Base-by-base conservation (phyloP, 2,888 invertebrate genomes). In the Blera fallax region DNA sequence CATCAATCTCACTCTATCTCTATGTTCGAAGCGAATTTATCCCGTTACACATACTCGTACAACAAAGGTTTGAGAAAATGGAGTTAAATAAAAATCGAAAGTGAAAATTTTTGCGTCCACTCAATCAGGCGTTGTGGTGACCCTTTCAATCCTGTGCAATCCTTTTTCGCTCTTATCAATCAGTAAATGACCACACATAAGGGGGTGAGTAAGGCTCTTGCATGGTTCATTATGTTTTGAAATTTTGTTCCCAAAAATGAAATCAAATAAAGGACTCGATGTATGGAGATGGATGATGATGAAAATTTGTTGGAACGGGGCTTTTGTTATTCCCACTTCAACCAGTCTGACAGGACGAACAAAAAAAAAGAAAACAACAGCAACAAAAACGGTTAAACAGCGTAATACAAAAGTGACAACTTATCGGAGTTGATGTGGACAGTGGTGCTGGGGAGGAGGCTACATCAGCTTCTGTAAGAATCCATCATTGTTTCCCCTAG, bases 1-100 rank as follows among this genome's bases (percentile, higher is more conserved):
- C 79, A 84, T 84, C 84, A 84, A 84, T 84, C 84, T 84, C 79
- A 84, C 70, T 80, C 74, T 65, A 70, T 84, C 70, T 79, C 70
- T 32, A 7, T 45, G 60, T 83, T 83, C 78, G 43, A 78, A 50
- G 62, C 6, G 52, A 32, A 60, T 78, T 62, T 37, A 60, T 52
- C 54, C 77, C 56, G 18, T 7, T 43, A 40, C n/a, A 27, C 7
- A 16, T n/a, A n/a, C n/a, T n/a, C n/a, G n/a, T n/a, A n/a, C n/a
- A n/a, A n/a, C n/a, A 34, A 65, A 40, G 56, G 24, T 45, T 8
- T 37, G 7, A 10, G 21, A 14, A 16, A 24, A n/a, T 24, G 74
- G 32, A 45, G 40, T 27, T 16, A 37, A 83, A 62, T 73, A 67
- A 83, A n/a, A 83, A 83, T 78, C 67, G 83, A 84, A 84, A 84